Base-by-base conservation (phyloP, 2,113 vertebrate species). In the Craseonycteris thonglongyai region DNA sequence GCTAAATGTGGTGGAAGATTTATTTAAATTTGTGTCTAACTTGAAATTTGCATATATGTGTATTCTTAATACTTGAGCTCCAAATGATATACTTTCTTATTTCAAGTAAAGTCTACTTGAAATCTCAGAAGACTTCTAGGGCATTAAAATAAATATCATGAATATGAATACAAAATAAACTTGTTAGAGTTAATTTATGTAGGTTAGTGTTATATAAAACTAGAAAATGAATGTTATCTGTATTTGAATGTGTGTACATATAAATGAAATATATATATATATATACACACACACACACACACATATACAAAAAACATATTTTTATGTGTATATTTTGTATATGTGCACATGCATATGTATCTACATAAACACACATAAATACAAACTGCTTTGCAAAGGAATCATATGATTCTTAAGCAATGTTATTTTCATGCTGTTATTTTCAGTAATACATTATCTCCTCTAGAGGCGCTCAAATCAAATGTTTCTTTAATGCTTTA, bases 31-130 rank as follows among this genome's bases (percentile, higher is more conserved):
- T 93, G 33, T 74, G 47, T 61, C 51, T n/a, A 30, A 54, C 33
- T 96, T 88, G 26, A 96, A 92, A 66, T 71, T 68, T 84, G 16
- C n/a, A 49, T 56, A 19, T 30, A 15, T n/a, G n/a, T 75, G 0
- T 95, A 63, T 59, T 90, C 21, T 74, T 90, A 30, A 84, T 33
- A 47, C 66, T 95, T 71, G 74, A 47, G 22, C 24, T 84, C 58
- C 45, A 68, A 68, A 65, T 85, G 18, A 83, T 45, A 19, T 30
- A 49, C 59, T 92, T 89, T 11, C 61, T 93, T 93, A 66, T 89
- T 91, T 45, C 90, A 91, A 93, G n/a, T 54, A 94, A 91, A 82
- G n/a, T 2, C 30, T 65, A 21, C 76, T 84, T 88, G 40, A 93
- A 90, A 94, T 68, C 71, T 75, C 61, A 72, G 65, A 81, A 89